Evolutionary conservation across 2,113 vertebrate species (phyloP).

Genomic region (Corvus moneduloides): DNA sequence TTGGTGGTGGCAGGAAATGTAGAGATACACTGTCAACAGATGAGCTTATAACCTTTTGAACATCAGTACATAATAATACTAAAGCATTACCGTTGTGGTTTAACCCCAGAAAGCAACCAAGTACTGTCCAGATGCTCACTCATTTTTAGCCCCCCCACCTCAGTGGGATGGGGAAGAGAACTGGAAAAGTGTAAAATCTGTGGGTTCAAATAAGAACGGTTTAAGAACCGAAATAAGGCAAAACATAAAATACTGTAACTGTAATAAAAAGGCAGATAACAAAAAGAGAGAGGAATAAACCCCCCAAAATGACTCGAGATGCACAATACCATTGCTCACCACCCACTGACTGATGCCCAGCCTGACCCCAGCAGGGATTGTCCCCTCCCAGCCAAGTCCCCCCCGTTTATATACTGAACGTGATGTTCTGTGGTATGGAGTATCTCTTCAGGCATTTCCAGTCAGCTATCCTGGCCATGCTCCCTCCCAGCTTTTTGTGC

Average conservation of each 20-base stretch:
- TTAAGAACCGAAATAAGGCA: background rate
- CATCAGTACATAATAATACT: background rate
- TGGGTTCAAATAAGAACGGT: background rate
- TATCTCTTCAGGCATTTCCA: background rate
- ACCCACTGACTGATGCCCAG: background rate
- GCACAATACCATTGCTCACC: background rate
- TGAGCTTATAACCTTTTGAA: background rate
- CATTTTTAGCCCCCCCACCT: background rate
- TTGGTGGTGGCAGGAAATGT: background rate
- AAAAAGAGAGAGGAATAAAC: background rate
- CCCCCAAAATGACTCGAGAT: background rate
- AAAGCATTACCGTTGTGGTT: background rate
- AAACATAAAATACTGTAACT: background rate
- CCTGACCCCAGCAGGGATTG: background rate
- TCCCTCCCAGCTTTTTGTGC: background rate
- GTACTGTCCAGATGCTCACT: background rate
- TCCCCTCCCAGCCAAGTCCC: background rate
- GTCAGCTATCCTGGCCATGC: background rate
- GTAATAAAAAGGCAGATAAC: background rate
- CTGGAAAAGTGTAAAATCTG: background rate
- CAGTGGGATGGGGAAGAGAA: background rate
- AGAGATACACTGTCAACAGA: background rate
- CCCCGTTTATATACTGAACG: background rate
- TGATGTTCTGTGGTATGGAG: background rate
- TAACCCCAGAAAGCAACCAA: background rate